Evolutionary conservation across 2,113 vertebrate genomes (phyloP), one percentile per base, ranked within the genome.

Genomic region (Etheostoma cragini): DNA sequence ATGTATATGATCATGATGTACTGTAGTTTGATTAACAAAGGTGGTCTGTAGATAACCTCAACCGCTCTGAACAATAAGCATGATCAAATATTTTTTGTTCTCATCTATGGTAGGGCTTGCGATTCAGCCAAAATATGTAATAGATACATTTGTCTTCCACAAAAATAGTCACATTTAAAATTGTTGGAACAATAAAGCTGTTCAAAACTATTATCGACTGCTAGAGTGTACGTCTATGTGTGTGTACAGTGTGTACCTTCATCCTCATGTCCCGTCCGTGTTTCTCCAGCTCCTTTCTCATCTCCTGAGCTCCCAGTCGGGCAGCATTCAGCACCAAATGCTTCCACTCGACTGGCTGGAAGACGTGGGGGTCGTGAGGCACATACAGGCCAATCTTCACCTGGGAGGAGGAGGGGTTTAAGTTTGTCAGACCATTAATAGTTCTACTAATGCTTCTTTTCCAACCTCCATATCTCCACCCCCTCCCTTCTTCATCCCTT

Each of bases 341-440:
- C 89, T 97, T 98, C 98, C 98, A 99, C 78, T 98, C 97, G 0
- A 99, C 98, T 73, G 97, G 96, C 88, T 98, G 98, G 90, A 98
- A 99, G 89, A 98, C 96, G 68, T 99, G 98, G 0, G 97, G 97
- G 84, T 99, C 97, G 0, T 99, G 98, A 0, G 97, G 97, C 80
- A 99, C 97, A 0, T 97, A 98, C 26, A 99, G 92, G 69, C 98
- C 98, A 0, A 99, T 97, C 92, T 99, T 99, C 65, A 99, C 97
- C 93, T 94, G 86, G 13, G 8, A 49, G 38, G 22, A 21, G 33
- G 10, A 56, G 16, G 38, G 3, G 8, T n/a, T 8, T 1, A 19
- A 26, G 57, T 66, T 26, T 61, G 6, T 66, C 19, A 13, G 5
- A 5, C 2, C 21, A 13, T 6, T 1, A 11, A 5, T 8, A 0